A percentile compares a stretch with the other conserved stretches of the same genome.
phyloP scores from a whole-genome alignment of 2,888 invertebrate species.

The Vanessa cardui region DNA sequence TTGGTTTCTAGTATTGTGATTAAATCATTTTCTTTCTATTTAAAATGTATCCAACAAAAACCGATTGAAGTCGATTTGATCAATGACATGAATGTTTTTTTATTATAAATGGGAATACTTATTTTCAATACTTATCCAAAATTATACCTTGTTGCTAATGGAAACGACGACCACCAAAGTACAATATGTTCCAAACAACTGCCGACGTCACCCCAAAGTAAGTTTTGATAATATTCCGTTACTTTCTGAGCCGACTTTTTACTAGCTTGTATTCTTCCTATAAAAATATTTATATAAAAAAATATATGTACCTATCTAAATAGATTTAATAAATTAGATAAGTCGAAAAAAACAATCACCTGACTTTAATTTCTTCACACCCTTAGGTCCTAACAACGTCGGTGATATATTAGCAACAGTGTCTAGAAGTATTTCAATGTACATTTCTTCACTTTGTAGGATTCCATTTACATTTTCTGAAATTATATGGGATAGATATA shows the following conservation, averaged over 20 bases:
- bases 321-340: background rate
- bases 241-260: conserved; percentile 84
- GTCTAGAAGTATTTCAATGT: conserved; percentile 84
- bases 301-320: too few species aligned
- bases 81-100: too few species aligned
- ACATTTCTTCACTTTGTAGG: conserved; percentile 86
- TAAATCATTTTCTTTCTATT: too few species aligned
- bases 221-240: conserved; percentile 87
- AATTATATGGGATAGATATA: conserved; percentile 36
- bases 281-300: conserved; percentile 36
- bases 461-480: conserved; percentile 85
- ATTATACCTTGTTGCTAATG: conserved; percentile 83
- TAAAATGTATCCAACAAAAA: too few species aligned
- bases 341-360: conserved; percentile 49
- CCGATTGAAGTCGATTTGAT: too few species aligned
- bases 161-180: conserved; percentile 91
- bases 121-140: too few species aligned
- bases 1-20: too few species aligned
- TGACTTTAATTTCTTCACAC: conserved; percentile 82
- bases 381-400: conserved; percentile 83
- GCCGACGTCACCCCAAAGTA: conserved; percentile 92
- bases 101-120: too few species aligned
- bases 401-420: conserved; percentile 84
- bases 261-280: conserved; percentile 84
- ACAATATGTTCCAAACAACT: conserved; percentile 91